Evolutionary conservation across 1,140 invertebrate genomes (phyloP).

Genomic region (Penaeus indicus): DNA sequence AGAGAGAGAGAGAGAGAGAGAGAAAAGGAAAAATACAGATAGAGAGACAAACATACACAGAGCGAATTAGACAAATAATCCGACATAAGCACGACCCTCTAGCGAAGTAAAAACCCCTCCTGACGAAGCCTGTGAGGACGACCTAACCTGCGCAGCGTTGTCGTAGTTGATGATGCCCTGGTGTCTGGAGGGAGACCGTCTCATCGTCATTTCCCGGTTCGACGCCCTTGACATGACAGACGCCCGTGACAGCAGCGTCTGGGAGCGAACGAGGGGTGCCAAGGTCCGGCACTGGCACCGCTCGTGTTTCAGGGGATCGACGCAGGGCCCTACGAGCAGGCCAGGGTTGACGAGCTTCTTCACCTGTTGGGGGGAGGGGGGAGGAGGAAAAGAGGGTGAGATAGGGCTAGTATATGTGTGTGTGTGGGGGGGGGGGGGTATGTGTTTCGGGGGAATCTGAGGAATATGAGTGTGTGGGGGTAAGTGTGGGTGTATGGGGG

Average conservation of each 20-base stretch:
- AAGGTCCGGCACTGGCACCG: conserved; percentile 54
- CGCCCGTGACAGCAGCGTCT: conserved; percentile 40
- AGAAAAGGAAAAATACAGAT: too few relatives aligned
- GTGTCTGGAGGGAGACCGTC: conserved; percentile 30
- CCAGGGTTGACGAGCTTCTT: conserved; percentile 35
- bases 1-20: too few relatives aligned
- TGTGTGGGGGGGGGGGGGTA: background rate
- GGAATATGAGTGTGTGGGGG: too few relatives aligned
- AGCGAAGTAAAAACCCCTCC: too few relatives aligned
- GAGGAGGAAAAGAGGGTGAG: background rate
- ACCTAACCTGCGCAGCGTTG: conserved; percentile 24
- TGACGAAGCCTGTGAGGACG: conserved; percentile 6
- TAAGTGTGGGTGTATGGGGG: too few relatives aligned
- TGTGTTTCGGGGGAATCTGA: background rate
- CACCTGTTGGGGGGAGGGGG: background rate
- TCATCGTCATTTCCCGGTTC: conserved; percentile 5
- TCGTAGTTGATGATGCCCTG: conserved; percentile 28
- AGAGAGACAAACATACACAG: too few relatives aligned
- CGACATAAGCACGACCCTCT: too few relatives aligned
- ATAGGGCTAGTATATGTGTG: background rate
- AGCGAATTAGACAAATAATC: too few relatives aligned
- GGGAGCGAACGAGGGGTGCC: conserved; percentile 38
- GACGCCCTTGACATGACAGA: conserved; percentile 36
- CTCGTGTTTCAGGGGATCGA: conserved; percentile 58
- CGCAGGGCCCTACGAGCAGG: conserved; percentile 35